phyloP scores from a whole-genome alignment of 2,888 invertebrate genomes.

The Mactromeris polynyma region DNA sequence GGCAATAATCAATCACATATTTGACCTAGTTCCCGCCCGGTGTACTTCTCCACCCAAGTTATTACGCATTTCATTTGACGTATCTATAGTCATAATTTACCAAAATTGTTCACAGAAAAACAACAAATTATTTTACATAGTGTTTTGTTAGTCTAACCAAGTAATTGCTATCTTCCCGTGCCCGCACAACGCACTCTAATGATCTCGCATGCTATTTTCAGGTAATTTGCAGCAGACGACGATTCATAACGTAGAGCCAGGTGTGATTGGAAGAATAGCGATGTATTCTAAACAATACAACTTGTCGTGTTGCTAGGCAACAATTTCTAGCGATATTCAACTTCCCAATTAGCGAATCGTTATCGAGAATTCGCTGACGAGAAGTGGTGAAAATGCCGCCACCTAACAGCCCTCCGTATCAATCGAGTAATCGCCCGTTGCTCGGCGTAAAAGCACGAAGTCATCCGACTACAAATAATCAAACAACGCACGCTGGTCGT shows the following conservation, averaged over 20 bases:
- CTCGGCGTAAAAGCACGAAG: slow-evolving; percentile 68
- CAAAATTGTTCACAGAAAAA: background rate
- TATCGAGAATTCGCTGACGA: slow-evolving; percentile 57
- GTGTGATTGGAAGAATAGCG: background rate
- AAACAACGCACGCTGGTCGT: slow-evolving; percentile 40
- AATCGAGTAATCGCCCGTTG: slow-evolving; percentile 60
- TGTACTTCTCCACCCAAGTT: background rate
- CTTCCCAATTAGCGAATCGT: slow-evolving; percentile 59
- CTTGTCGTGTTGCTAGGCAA: slow-evolving; percentile 45
- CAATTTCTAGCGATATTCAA: slow-evolving; percentile 44
- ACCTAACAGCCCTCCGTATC: slow-evolving; percentile 68
- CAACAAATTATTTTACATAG: background rate
- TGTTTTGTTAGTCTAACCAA: background rate
- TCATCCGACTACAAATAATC: slow-evolving; percentile 44
- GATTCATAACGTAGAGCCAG: background rate
- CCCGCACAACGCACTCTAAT: background rate
- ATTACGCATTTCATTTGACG: background rate
- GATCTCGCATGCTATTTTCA: background rate
- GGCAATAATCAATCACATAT: background rate
- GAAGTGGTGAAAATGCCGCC: slow-evolving; percentile 64
- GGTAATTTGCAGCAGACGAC: slow-evolving; percentile 16
- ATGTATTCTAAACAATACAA: background rate
- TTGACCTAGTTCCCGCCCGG: background rate
- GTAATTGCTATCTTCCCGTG: background rate
- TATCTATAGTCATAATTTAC: background rate